Base-by-base conservation (phyloP, 1,140 invertebrate species). In the Lepidotrigona ventralis region DNA sequence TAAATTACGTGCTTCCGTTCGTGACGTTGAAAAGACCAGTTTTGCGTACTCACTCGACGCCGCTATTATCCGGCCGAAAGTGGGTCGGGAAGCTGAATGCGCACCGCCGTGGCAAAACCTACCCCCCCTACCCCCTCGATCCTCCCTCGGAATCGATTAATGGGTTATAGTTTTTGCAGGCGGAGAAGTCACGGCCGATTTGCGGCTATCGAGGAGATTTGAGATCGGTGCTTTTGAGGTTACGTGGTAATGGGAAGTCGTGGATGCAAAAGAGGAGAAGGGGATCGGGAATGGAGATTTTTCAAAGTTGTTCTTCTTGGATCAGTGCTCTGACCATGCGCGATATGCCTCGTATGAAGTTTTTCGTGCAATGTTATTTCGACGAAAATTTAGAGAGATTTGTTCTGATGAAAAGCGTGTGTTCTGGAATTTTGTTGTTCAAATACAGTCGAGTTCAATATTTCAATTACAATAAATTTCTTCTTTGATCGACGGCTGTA, bases 1-100 rank as follows among this genome's bases (percentile, higher is more conserved):
- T 79, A 79, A 83, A 79, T 79, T 83, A 79, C 82, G 76, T 64
- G 82, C 69, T 73, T 63, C 82, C 77, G 77, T 79, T 79, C 69
- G 33, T 72, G 77, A 79, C 69, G 76, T 26, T 79, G 82, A 83
- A 79, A 79, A 83, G 77, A 79, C 68, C 77, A 83, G 81, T 83
- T 83, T 78, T 78, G 81, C 81, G 81, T 83, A 71, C 75, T 78
- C 74, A 12, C 54, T 56, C 66, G 81, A 76, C 80, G 56, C 64
- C 54, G 70, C 73, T 77, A 82, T 82, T 82, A 77, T 69, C 33
- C 39, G 29, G 21, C 39, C 19, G 73, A 78, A 83, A 83, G 39
- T 83, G 81, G 81, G 81, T 83, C 81, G 81, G 33, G 9, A 51
- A 69, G 81, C 64, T 78, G 75, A 83, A 78, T 63, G 66, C 33